phyloP scores from a whole-genome alignment of 2,797 vertebrate species.

The Chrysocyon brachyurus region DNA sequence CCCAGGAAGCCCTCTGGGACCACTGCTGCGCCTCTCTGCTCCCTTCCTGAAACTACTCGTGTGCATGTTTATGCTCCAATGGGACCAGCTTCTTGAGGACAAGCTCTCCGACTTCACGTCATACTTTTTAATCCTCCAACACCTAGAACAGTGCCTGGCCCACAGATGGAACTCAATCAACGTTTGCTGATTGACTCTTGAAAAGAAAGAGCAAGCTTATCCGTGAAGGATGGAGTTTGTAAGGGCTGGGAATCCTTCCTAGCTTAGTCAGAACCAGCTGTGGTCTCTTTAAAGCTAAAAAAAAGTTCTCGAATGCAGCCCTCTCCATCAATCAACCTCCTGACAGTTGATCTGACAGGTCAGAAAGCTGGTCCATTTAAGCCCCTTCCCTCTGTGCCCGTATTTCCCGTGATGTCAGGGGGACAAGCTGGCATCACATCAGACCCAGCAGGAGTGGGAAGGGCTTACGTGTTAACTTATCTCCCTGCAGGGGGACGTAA shows the following conservation, averaged over 20 bases:
- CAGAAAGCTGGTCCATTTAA: background rate
- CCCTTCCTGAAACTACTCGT: background rate
- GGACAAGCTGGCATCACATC: conserved; percentile 14
- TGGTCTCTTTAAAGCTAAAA: background rate
- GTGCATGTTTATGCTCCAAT: background rate
- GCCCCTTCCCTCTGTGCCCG: background rate
- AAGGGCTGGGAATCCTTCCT: background rate
- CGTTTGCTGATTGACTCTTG: background rate
- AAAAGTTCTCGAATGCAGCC: background rate
- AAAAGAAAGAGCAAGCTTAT: background rate
- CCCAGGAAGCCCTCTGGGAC: background rate
- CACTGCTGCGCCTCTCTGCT: background rate
- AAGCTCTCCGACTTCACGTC: background rate
- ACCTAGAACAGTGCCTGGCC: background rate
- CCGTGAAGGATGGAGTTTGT: background rate
- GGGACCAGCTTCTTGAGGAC: background rate
- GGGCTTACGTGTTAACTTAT: background rate
- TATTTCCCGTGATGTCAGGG: background rate
- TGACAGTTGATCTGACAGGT: background rate
- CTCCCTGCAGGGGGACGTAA: conserved; percentile 62
- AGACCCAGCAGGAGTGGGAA: conserved; percentile 34
- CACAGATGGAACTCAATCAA: background rate
- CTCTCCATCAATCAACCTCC: background rate
- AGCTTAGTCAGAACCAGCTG: background rate
- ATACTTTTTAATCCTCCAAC: background rate